A percentile compares a stretch with the other conserved stretches of the same genome.
Evolutionary conservation across 2,113 vertebrate genomes (phyloP).

Genomic region (Megaceryle torquata): DNA sequence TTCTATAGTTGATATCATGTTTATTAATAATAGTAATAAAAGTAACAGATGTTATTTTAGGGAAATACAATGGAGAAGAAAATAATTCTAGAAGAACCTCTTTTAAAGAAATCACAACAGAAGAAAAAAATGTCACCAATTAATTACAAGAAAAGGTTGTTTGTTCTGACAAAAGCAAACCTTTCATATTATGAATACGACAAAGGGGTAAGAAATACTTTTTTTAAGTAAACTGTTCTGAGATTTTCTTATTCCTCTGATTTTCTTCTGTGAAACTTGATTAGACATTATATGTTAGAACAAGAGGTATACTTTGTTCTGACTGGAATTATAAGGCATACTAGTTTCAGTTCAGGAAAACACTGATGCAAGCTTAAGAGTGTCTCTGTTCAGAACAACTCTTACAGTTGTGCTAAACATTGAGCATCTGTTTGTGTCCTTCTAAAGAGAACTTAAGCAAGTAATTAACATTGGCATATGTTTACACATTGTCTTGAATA

Average conservation of each 20-base stretch:
- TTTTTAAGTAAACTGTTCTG: neutral
- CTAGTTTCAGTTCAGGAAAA: neutral
- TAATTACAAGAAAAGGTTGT: conserved; percentile 71
- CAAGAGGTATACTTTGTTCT: neutral
- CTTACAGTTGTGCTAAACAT: neutral
- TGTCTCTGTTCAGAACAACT: neutral
- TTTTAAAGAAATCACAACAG: conserved; percentile 75
- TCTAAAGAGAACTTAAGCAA: neutral
- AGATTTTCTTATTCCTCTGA: neutral
- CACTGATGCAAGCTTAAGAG: neutral
- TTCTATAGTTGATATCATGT: neutral
- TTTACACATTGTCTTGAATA: neutral
- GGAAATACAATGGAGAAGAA: conserved; percentile 47
- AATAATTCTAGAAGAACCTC: conserved; percentile 67
- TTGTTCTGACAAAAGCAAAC: conserved; percentile 67
- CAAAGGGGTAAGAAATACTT: conserved; percentile 56
- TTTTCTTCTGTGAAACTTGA: neutral
- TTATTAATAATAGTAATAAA: neutral
- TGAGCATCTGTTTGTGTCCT: neutral
- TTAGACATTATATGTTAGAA: neutral
- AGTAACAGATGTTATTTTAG: conserved; percentile 26
- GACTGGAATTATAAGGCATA: neutral
- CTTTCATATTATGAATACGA: conserved; percentile 70
- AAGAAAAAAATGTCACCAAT: conserved; percentile 73
- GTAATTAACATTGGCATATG: conserved; percentile 1